Evolutionary conservation across 2,797 vertebrate genomes (phyloP), one percentile per base, ranked within the genome.

Genomic region (Emys orbicularis): DNA sequence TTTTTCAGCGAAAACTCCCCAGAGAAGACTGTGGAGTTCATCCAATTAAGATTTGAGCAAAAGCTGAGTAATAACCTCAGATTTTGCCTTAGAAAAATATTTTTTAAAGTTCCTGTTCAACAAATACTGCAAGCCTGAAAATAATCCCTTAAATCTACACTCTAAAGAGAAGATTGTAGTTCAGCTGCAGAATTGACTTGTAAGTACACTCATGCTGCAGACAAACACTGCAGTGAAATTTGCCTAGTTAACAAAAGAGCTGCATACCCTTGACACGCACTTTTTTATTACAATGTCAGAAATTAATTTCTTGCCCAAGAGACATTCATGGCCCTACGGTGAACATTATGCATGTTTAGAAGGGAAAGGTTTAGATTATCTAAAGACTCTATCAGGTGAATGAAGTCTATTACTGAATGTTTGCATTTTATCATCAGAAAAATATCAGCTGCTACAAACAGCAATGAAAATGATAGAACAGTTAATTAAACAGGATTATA

Each of bases 221-320:
- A 96, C 86, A 96, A 95, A 96, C 87, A 96, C 59, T 44, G 68
- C 94, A 96, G 96, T 92, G 92, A 97, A 97, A 96, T 96, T 54
- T 94, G 87, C 84, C 88, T 88, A 61, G 88, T 96, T 96, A 97
- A 96, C 90, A 88, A 94, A 96, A 94, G 82, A 97, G 84, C 88
- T 92, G 84, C 87, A 85, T 81, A 92, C 47, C 74, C 87, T 92
- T 93, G 10, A 84, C 3, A 31, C 25, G 91, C 56, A 92, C 7
- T 9, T 91, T 90, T 90, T 91, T 92, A 93, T 93, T 94, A 86
- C 82, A 86, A 90, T 53, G 59, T 77, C 96, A 50, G 34, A 96
- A 92, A 97, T 94, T 90, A 97, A 96, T 96, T 94, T 83, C 79
- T 96, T 94, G 86, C 86, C 93, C 91, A 93, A 95, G 90, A 95